Evolutionary conservation across 2,113 vertebrate genomes (phyloP).

Genomic region (Tyto alba): DNA sequence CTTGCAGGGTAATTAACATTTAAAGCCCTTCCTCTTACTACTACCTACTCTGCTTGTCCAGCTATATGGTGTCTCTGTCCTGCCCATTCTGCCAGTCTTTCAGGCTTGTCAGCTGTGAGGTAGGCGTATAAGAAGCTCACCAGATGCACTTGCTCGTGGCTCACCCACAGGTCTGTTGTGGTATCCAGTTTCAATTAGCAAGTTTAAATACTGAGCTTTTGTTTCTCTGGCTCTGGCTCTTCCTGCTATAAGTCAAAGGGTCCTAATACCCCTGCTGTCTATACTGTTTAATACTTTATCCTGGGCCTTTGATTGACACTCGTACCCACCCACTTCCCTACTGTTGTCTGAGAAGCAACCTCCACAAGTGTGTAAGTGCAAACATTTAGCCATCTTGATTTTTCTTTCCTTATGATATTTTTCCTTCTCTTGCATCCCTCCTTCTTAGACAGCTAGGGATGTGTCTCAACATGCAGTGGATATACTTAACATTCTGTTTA

Average conservation of each 20-base stretch:
- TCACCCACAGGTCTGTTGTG: neutral
- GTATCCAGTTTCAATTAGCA: neutral
- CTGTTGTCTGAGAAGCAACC: conserved; percentile 8
- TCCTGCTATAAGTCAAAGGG: neutral
- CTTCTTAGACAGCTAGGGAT: neutral
- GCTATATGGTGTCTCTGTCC: neutral
- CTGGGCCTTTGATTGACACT: neutral
- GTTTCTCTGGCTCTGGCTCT: neutral
- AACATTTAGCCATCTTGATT: neutral
- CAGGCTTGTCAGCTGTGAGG: neutral
- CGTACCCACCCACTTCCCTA: neutral
- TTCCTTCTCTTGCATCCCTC: neutral
- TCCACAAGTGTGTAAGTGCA: neutral
- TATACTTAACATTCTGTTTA: neutral
- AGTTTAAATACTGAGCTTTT: neutral
- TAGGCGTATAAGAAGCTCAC: neutral
- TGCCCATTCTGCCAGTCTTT: neutral
- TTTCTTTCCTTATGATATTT: neutral
- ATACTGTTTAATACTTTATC: neutral
- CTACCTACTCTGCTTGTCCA: neutral
- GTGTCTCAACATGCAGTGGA: neutral
- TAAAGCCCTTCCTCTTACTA: neutral
- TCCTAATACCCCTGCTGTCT: neutral
- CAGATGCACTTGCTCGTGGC: neutral
- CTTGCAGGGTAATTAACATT: neutral